Evolutionary conservation across 2,113 vertebrate genomes (phyloP).

Genomic region (Fukomys damarensis): DNA sequence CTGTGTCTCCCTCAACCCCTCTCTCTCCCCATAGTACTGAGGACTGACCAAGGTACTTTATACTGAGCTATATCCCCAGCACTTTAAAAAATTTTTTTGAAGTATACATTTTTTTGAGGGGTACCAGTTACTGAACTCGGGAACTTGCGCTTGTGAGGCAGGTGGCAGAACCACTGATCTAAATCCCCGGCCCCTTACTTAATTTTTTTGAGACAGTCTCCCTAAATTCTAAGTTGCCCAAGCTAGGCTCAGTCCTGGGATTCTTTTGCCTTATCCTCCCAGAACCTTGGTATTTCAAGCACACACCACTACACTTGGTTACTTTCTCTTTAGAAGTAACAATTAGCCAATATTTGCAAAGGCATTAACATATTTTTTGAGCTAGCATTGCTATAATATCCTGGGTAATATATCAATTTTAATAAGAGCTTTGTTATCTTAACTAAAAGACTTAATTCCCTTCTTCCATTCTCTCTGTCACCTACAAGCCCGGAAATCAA

Average conservation of each 20-base stretch:
- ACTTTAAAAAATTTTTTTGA: too few species aligned
- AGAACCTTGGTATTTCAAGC: neutral
- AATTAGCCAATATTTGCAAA: conserved; percentile 23
- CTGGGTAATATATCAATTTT: conserved; percentile 16
- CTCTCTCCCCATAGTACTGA: neutral
- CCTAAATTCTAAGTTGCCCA: neutral
- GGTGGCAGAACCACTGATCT: neutral
- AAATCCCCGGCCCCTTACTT: neutral
- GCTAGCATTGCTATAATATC: neutral
- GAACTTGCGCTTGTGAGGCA: too few species aligned
- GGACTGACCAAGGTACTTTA: neutral
- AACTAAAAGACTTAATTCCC: neutral
- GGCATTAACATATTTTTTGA: neutral
- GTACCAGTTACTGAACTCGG: too few species aligned
- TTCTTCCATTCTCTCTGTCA: neutral
- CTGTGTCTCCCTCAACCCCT: neutral
- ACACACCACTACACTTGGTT: neutral
- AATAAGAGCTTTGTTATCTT: neutral
- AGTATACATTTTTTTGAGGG: too few species aligned
- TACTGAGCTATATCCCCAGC: too few species aligned
- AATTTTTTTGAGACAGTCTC: neutral
- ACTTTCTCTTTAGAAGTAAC: neutral
- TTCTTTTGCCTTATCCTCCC: neutral
- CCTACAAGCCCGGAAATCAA: neutral
- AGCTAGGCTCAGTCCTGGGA: neutral